Conservation (phyloP, 2,888 invertebrate species). For the Cataglyphis albicans region DNA sequence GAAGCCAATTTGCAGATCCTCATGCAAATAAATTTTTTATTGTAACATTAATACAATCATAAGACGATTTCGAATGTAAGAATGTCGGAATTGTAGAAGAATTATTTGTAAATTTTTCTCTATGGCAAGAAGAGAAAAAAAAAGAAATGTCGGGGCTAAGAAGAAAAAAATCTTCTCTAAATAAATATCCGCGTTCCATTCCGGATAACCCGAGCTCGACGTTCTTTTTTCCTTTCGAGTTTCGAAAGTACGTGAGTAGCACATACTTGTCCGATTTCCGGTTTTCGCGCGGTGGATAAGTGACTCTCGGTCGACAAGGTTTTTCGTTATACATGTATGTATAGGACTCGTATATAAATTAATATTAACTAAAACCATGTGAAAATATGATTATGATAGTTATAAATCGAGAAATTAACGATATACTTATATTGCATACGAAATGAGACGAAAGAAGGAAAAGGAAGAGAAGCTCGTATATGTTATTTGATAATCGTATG, state of each 20-base stretch:
- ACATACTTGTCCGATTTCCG: background rate
- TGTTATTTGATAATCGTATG: conserved; percentile 74
- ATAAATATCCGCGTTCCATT: conserved; percentile 11
- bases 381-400: conserved; percentile 74
- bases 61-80: background rate
- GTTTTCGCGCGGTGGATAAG: conserved; percentile 11
- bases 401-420: conserved; percentile 73
- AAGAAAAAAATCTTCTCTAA: conserved; percentile 8
- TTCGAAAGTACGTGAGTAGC: background rate
- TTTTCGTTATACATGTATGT: conserved; percentile 60
- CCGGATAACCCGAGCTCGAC: background rate
- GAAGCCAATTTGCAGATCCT: background rate
- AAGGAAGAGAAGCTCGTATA: conserved; percentile 25
- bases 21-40: background rate
- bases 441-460: conserved; percentile 67
- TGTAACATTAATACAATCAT: background rate
- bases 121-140: background rate
- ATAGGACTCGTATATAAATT: conserved; percentile 75
- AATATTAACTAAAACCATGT: conserved; percentile 69
- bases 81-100: background rate
- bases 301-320: conserved; percentile 42
- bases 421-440: conserved; percentile 78
- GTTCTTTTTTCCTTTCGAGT: background rate
- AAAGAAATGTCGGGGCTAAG: background rate
- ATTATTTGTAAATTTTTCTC: conserved; percentile 3